Base-by-base conservation (phyloP, 2,797 vertebrate genomes). In the Muscicapa comitata region DNA sequence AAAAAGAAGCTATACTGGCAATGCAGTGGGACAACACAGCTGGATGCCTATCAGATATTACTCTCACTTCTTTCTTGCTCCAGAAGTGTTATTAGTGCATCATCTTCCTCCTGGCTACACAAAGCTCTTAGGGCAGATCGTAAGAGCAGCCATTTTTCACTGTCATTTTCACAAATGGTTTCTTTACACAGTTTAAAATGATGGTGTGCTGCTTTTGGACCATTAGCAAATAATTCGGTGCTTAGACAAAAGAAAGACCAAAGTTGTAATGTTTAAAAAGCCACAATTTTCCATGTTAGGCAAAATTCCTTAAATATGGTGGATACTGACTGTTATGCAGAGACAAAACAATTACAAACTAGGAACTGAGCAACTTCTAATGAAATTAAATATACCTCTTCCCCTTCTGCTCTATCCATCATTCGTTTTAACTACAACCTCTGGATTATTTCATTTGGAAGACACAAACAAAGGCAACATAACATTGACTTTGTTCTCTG, bases 371-470 rank as follows among this genome's bases (percentile, higher is more conserved):
- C 28, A 83, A 57, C 29, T 80, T 26, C 48, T 77, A 87, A 95
- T 85, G 88, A 95, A 91, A 95, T 84, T 51, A 84, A 83, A 94
- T 78, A 75, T 23, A 79, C 20, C 66, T 83, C 40, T 88, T 83
- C 37, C 58, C 47, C 24, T 93, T 76, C 78, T 72, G 78, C 48
- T 85, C 74, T 47, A 61, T 40, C 50, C 75, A 79, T 91, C 57
- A 48, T 26, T 73, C 78, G 75, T 62, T 96, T 85, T 90, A 94
- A 83, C 61, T 71, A 55, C 58, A 92, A 42, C 29, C 33, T 81
- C 66, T 77, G 33, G 18, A 75, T 81, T 40, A 74, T 37, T 85
- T 71, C 19, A 74, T 63, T 66, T 90, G 72, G 61, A 92, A 91
- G 72, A 80, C 23, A 55, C n/a, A 87, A 70, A 70, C n/a, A 70